These are phyloP conservation scores for Laodelphax striatellus DNA, from an alignment of 1,140 invertebrate genomes.

Conservation along the genomic window DNA sequence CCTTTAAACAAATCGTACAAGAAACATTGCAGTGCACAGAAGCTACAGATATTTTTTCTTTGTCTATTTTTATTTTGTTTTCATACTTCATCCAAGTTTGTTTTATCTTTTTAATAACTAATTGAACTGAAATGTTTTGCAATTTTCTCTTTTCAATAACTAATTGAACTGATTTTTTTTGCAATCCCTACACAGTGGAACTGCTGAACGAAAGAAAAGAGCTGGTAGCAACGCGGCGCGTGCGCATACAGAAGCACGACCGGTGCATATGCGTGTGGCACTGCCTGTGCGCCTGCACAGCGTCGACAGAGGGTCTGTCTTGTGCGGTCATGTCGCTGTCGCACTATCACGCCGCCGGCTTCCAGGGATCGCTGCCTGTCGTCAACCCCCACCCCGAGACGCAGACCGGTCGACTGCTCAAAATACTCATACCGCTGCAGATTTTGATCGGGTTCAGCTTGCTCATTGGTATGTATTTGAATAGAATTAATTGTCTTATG, in stretches of 20 bases:
- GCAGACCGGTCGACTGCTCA: neutral
- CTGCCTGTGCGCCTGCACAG: slow-evolving; percentile 33
- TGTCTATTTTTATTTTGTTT: too few relatives aligned
- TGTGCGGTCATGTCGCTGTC: slow-evolving; percentile 30
- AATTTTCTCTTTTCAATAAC: too few relatives aligned
- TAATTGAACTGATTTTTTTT: neutral
- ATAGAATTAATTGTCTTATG: too few relatives aligned
- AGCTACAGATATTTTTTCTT: too few relatives aligned
- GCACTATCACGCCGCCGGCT: slow-evolving; percentile 35
- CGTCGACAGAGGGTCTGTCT: slow-evolving; percentile 22
- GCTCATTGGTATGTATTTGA: neutral
- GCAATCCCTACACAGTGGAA: neutral
- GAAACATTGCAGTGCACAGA: too few relatives aligned
- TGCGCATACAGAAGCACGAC: slow-evolving; percentile 31
- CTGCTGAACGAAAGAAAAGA: slow-evolving; percentile 31
- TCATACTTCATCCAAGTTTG: too few relatives aligned
- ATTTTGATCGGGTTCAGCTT: neutral
- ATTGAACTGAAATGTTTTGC: too few relatives aligned
- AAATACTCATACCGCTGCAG: neutral
- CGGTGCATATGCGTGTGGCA: slow-evolving; percentile 36
- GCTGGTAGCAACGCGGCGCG: slow-evolving; percentile 31
- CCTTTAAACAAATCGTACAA: too few relatives aligned
- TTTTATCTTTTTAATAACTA: too few relatives aligned
- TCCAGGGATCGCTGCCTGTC: slow-evolving; percentile 32
- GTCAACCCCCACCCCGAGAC: neutral